Base-by-base conservation (phyloP, 1,140 invertebrate genomes). In the Helicoverpa zea region DNA sequence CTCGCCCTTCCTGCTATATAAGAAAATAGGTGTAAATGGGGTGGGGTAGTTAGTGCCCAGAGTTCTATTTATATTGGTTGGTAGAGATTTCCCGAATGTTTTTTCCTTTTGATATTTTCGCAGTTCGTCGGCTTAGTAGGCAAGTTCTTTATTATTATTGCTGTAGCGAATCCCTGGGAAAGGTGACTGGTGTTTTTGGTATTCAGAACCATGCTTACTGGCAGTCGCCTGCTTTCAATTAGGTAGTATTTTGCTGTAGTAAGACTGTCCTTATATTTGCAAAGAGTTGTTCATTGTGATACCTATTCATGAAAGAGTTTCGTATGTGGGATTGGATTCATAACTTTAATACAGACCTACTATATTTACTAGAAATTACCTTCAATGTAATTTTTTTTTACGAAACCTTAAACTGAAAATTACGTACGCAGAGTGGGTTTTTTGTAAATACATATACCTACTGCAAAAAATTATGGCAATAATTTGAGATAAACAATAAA, bases 21-120 rank as follows among this genome's bases (percentile, higher is more conserved):
- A 56, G 5, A 70, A 81, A 70, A 3, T 43, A 2, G 47, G 47
- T 35, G 47, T 43, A 68, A 77, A 64, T 64, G 59, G 14, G 61
- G 75, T 43, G 18, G n/a, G 0, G 51, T 3, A 16, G 11, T 66
- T 16, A 56, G 29, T 13, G 54, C 66, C 1, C 12, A 30, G 58
- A 54, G 86, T 23, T 79, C 82, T 80, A 29, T 13, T 30, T 68
- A 82, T 18, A 49, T 4, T 84, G 84, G 84, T 63, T 13, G n/a
- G 51, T 16, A 30, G 74, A 84, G 86, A 87, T 87, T 87, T 87
- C 78, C 82, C 63, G 68, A 75, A 73, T 83, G 79, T 83, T 88
- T 88, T 87, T 83, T 81, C 54, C 63, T 80, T 75, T 75, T 75
- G 73, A 78, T 78, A 78, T 78, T 78, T 66, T 78, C 61, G 75